Conservation (phyloP, 1,140 invertebrate genomes). For the Camponotus pennsylvanicus region DNA sequence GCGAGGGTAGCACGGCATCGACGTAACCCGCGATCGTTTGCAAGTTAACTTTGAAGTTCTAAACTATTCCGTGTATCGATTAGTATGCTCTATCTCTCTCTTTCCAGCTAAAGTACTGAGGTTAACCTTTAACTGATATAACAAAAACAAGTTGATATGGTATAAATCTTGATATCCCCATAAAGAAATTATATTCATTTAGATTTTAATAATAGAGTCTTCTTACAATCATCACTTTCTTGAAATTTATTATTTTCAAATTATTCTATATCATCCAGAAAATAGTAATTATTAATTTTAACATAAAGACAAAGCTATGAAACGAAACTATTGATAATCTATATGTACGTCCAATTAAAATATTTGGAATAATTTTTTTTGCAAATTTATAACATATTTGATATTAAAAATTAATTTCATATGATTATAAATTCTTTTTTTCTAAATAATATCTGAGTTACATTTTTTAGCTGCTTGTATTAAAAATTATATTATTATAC, state of each 20-base stretch:
- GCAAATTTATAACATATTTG: neutral
- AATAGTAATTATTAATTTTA: neutral
- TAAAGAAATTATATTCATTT: neutral
- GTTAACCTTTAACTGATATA: constrained; percentile 2
- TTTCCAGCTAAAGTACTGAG: neutral
- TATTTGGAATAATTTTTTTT: neutral
- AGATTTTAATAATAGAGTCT: neutral
- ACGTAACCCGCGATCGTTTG: constrained; percentile 50
- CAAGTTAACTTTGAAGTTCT: constrained; percentile 69
- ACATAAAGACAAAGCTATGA: neutral
- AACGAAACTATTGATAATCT: neutral
- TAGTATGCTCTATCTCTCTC: constrained; percentile 28
- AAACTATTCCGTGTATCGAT: constrained; percentile 71
- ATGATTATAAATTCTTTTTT: too few relatives aligned
- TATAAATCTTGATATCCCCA: neutral
- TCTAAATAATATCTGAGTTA: neutral
- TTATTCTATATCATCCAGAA: neutral
- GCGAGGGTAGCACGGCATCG: constrained; percentile 49
- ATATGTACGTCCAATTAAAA: too few relatives aligned
- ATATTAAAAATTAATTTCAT: too few relatives aligned
- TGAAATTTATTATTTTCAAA: neutral
- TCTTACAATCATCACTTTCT: neutral
- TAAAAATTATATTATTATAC: constrained; percentile 1
- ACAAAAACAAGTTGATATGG: constrained; percentile 3
- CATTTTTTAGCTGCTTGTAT: neutral